A percentile compares a stretch with the other conserved stretches of the same genome.
Evolutionary conservation across 2,888 invertebrate species (phyloP).

Genomic region (Caenorhabditis sulstoni): DNA sequence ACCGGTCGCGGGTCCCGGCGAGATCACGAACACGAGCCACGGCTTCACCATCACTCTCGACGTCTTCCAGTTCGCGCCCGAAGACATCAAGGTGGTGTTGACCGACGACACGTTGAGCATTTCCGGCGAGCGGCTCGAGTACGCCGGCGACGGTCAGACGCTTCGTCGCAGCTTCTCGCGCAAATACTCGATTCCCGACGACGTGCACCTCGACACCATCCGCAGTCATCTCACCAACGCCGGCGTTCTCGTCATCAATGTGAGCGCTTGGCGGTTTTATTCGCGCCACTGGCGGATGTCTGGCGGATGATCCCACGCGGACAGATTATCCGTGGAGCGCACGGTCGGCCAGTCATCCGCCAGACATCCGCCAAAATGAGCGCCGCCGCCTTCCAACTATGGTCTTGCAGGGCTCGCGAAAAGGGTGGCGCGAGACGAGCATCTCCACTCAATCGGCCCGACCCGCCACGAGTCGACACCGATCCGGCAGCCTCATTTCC

Average conservation of each 20-base stretch:
- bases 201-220: conserved; percentile 74
- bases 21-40: conserved; percentile 76
- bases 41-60: conserved; percentile 78
- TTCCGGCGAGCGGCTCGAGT: conserved; percentile 74
- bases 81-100: conserved; percentile 75
- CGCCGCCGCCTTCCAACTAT: too few relatives aligned
- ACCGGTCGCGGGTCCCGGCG: conserved; percentile 75
- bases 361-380: too few relatives aligned
- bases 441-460: conserved; percentile 56
- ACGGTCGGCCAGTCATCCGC: too few relatives aligned
- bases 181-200: conserved; percentile 72
- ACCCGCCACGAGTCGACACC: neutral
- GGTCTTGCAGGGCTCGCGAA: conserved; percentile 69
- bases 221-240: conserved; percentile 73
- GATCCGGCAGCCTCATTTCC: conserved; percentile 46
- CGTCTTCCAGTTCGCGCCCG: conserved; percentile 73
- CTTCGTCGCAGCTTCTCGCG: conserved; percentile 61
- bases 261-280: conserved; percentile 24
- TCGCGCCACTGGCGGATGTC: too few relatives aligned
- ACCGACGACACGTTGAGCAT: conserved; percentile 73
- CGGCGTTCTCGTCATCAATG: conserved; percentile 72
- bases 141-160: conserved; percentile 67
- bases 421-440: conserved; percentile 71
- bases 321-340: too few relatives aligned
- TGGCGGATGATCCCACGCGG: too few relatives aligned